phyloP scores from a whole-genome alignment of 2,888 invertebrate genomes.

The Apamea anceps region DNA sequence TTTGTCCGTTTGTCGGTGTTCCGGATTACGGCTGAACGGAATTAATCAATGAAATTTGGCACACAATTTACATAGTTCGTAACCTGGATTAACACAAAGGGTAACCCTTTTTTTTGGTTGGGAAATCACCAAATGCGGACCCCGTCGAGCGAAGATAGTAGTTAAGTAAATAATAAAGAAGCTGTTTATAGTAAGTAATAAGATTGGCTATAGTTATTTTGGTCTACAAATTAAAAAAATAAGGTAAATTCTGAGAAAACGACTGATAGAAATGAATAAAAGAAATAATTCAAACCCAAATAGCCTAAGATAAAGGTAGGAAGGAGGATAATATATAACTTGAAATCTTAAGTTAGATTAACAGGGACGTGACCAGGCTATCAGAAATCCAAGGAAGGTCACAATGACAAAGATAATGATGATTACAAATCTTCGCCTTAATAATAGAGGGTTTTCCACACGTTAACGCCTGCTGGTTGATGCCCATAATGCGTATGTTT shows the following conservation, averaged over 20 bases:
- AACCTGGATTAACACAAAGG: too few relatives aligned
- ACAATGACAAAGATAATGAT: not conserved
- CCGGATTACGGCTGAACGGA: not conserved
- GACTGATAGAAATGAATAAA: not conserved
- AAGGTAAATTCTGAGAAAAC: not conserved
- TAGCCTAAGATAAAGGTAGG: not conserved
- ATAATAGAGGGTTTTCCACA: conserved; percentile 8
- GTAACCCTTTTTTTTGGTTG: too few relatives aligned
- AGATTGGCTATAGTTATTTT: not conserved
- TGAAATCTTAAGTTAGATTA: not conserved
- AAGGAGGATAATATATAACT: too few relatives aligned
- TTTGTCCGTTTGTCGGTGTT: not conserved
- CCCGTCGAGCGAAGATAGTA: too few relatives aligned
- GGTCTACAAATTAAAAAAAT: not conserved
- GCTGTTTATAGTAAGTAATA: not conserved
- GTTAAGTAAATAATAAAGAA: too few relatives aligned
- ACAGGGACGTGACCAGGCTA: not conserved
- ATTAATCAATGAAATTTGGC: too few relatives aligned
- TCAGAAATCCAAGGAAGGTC: not conserved
- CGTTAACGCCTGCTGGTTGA: not conserved
- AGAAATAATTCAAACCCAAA: not conserved
- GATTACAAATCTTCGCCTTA: conserved; percentile 11
- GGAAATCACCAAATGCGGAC: too few relatives aligned
- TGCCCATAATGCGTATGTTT: conserved; percentile 34
- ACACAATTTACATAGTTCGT: too few relatives aligned